A percentile compares a stretch with the other conserved stretches of the same genome.
Conservation (phyloP, 1,140 invertebrate genomes). For the Drosophila sp. region DNA sequence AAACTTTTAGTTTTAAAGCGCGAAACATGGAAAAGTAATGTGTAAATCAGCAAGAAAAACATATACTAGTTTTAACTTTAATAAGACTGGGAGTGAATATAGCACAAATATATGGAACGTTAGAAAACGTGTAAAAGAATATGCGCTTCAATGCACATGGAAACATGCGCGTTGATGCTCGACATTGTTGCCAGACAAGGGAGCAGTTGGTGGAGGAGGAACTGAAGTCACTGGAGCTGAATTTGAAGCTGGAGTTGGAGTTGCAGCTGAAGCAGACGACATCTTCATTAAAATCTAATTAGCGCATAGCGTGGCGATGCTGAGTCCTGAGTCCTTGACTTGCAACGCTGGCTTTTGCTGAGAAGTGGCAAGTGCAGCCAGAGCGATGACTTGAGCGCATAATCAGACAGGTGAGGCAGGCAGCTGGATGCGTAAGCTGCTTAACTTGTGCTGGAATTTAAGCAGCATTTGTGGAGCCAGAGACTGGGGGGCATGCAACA, state of each 20-base stretch:
- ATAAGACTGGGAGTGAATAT: slow-evolving; percentile 4
- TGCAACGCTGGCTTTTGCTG: slow-evolving; percentile 16
- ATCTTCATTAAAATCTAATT: slow-evolving; percentile 81
- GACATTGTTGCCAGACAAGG: slow-evolving; percentile 56
- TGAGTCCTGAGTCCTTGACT: slow-evolving; percentile 32
- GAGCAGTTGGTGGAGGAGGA: neutral
- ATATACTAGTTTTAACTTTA: slow-evolving; percentile 24
- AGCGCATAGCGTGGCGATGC: slow-evolving; percentile 50
- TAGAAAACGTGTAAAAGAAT: slow-evolving; percentile 56
- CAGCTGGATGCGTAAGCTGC: slow-evolving; percentile 70
- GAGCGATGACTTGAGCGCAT: slow-evolving; percentile 26
- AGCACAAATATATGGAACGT: slow-evolving; percentile 9
- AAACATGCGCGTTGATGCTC: slow-evolving; percentile 68
- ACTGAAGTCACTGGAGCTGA: neutral
- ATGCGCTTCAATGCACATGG: slow-evolving; percentile 56
- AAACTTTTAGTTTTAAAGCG: slow-evolving; percentile 33
- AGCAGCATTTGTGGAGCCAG: slow-evolving; percentile 26
- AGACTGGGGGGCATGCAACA: slow-evolving; percentile 48
- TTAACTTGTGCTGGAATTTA: slow-evolving; percentile 75
- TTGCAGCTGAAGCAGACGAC: slow-evolving; percentile 44
- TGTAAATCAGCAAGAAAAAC: slow-evolving; percentile 18
- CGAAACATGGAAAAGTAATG: too few relatives aligned
- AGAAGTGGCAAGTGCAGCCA: slow-evolving; percentile 9
- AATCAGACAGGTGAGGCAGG: slow-evolving; percentile 50
- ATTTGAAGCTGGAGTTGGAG: neutral